A percentile compares a stretch with the other conserved stretches of the same genome.
These are phyloP conservation scores for Drosophila nikananu DNA, from an alignment of 1,140 invertebrate species.

Conservation along the genomic window DNA sequence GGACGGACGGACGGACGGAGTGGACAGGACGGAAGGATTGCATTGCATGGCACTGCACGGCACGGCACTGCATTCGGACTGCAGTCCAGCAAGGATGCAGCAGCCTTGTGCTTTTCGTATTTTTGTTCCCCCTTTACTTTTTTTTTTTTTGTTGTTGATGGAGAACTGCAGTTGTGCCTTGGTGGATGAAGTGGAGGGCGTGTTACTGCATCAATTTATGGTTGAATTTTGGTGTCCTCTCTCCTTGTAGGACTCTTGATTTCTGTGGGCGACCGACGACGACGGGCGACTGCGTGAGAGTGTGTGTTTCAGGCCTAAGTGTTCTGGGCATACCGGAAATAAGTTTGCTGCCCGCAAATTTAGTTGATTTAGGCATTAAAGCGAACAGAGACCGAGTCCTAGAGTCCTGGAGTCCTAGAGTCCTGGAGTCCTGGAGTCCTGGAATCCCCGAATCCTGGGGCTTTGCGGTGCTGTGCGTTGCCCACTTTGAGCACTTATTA, in stretches of 20 bases:
- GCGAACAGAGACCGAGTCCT: conserved; percentile 47
- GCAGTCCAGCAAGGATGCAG: conserved; percentile 36
- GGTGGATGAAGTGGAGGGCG: conserved; percentile 39
- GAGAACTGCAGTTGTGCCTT: conserved; percentile 19
- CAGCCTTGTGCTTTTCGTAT: conserved; percentile 13
- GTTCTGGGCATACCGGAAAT: conserved; percentile 77
- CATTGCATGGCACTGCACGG: conserved; percentile 40
- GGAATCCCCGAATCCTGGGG: conserved; percentile 16
- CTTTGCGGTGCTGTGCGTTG: conserved; percentile 25
- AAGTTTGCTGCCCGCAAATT: conserved; percentile 83
- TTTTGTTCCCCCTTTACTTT: too few species aligned
- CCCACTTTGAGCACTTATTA: conserved; percentile 73
- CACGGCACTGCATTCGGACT: not conserved
- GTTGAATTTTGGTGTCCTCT: conserved; percentile 75
- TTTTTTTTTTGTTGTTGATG: conserved; percentile 7
- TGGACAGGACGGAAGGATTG: conserved; percentile 51
- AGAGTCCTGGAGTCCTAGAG: too few species aligned
- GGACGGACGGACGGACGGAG: conserved; percentile 4
- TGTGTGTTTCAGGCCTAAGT: conserved; percentile 50
- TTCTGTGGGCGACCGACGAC: conserved; percentile 32
- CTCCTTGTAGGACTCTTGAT: conserved; percentile 66
- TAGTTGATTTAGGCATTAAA: conserved; percentile 84
- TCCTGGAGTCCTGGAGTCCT: not conserved
- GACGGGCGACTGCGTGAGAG: conserved; percentile 10
- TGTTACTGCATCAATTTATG: conserved; percentile 83